Evolutionary conservation across 2,797 vertebrate species (phyloP), one percentile per base, ranked within the genome.

Genomic region (Atherinosoma microstoma): DNA sequence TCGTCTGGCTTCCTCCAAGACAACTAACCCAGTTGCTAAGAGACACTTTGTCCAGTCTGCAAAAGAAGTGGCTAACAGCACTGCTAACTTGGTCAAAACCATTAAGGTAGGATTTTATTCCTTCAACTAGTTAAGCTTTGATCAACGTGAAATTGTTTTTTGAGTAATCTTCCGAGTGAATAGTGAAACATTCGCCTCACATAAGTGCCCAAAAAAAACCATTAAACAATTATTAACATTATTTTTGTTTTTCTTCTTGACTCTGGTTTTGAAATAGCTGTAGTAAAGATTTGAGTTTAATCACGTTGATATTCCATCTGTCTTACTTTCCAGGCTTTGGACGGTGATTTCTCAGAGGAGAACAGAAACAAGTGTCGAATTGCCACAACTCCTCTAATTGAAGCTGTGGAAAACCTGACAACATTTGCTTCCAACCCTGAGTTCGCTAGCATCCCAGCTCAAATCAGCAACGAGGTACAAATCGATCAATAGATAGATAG

Each of bases 51-150:
- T 99, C 73, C 98, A 99, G 86, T 99, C 98, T 16, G 98, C 98
- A 83, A 99, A 99, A 87, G 98, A 99, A 83, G 98, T 99, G 32
- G 98, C 98, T 61, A 99, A 99, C 92, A 99, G 96, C 93, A 99
- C 98, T 0, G 98, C 98, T 84, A 99, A 98, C 92, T 91, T 99
- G 73, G 98, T 99, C 75, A 99, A 99, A 92, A 99, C 98, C 54
- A 99, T 99, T 84, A 99, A 99, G 97, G 98, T 98, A 89, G 64
- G 58, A 32, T 54, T 68, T 67, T 16, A 53, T 12, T 29, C 29
- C 27, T 13, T 18, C 30, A 38, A 59, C 24, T 63, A 29, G 24
- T 69, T 62, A 45, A 27, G 20, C 7, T 58, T 47, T 27, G 56
- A 49, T 22, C n/a, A 10, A 57, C 29, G 10, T 29, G n/a, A 40